Base-by-base conservation (phyloP, 2,113 vertebrate genomes). In the Lethenteron reissneri region DNA sequence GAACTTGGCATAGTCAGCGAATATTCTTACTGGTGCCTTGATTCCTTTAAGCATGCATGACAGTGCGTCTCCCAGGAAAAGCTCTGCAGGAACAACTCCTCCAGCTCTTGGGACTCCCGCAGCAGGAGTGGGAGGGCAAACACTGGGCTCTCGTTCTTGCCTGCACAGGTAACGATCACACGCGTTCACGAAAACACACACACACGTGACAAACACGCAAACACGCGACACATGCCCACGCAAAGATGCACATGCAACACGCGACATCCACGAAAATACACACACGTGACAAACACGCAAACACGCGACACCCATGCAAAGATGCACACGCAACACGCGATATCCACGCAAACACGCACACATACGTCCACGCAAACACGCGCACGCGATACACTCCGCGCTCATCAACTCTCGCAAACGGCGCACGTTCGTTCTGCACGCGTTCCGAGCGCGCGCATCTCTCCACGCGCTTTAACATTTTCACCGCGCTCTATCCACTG, bases 101-200 rank as follows among this genome's bases (percentile, higher is more conserved):
- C 64, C n/a, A 68, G 11, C 64, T 68, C 21, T 68, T n/a, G 64
- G n/a, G 64, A 68, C n/a, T n/a, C 64, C 10, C 64, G 64, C n/a
- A 68, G 64, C 64, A 68, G 64, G 21, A 17, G 64, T n/a, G 64
- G 64, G n/a, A n/a, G 21, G n/a, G 64, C 64, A n/a, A 68, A 68
- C n/a, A 21, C 64, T 68, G 64, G 64, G 64, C 64, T 21, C 64
- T 68, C 64, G 64, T n/a, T 21, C 64, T 21, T n/a, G 21, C 64
- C 64, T 68, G 64, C 64, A 68, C 11, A 41, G 41, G 41, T 41
- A 41, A 41, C 41, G 41, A 41, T 41, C 41, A 41, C 41, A 41
- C 41, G 41, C 41, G 41, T 41, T 41, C 41, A 41, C 41, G 41
- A 41, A 41, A 41, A 41, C 41, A 41, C 41, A 41, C 41, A 41